Conservation (phyloP, 2,113 vertebrate species). For the Nyctibius bracteatus region DNA sequence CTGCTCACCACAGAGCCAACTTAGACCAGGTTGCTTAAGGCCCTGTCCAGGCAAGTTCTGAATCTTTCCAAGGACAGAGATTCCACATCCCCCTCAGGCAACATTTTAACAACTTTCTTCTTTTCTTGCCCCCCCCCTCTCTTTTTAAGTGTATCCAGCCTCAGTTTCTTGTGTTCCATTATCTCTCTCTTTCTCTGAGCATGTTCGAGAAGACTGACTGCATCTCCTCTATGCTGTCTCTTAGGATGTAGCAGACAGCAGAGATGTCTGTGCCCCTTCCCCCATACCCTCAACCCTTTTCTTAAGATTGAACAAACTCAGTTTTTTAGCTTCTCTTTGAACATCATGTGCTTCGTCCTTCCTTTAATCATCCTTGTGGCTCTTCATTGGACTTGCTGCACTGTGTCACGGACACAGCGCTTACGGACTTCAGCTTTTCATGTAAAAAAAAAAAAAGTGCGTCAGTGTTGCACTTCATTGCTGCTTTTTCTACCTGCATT, state of each 20-base stretch:
- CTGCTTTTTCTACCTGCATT: background rate
- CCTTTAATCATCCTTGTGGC: background rate
- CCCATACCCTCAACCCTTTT: background rate
- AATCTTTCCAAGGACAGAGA: background rate
- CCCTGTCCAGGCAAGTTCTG: background rate
- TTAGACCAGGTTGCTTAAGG: background rate
- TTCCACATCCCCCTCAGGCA: background rate
- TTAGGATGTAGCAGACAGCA: background rate
- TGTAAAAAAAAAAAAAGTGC: background rate
- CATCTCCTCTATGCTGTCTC: background rate
- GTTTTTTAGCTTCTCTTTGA: background rate
- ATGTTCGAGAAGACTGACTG: background rate
- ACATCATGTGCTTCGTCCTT: background rate
- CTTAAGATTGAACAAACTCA: background rate
- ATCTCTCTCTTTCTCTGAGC: background rate
- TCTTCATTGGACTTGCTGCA: background rate
- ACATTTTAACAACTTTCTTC: background rate
- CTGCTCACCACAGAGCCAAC: background rate
- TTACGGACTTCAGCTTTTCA: background rate
- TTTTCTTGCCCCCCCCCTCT: too few species aligned
- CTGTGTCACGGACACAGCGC: background rate
- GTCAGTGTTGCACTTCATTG: background rate
- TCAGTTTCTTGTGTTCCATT: background rate
- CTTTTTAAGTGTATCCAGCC: background rate
- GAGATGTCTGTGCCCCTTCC: background rate